These are phyloP conservation scores for Merodon equestris DNA, from an alignment of 2,888 invertebrate species.

Conservation along the genomic window DNA sequence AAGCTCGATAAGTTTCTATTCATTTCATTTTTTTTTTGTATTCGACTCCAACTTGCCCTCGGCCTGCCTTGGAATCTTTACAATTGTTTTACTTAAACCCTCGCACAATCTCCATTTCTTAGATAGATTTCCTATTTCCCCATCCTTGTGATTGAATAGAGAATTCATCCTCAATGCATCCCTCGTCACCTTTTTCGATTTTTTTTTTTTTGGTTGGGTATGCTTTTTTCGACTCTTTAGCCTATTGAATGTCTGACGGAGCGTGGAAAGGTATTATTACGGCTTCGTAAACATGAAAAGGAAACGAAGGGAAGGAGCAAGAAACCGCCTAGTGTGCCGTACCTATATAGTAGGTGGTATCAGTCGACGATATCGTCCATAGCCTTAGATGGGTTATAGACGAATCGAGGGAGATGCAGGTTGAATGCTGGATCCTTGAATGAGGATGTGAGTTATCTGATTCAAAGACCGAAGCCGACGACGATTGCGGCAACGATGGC, in stretches of 20 bases:
- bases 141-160: background rate
- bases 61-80: background rate
- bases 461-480: conserved; percentile 34
- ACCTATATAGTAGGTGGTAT: no score
- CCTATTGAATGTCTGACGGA: conserved; percentile 56
- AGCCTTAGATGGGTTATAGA: background rate
- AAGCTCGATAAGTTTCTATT: conserved; percentile 23
- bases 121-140: conserved; percentile 30
- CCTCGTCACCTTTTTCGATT: conserved; percentile 26
- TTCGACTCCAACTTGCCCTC: background rate
- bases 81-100: conserved; percentile 50
- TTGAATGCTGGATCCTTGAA: conserved; percentile 11
- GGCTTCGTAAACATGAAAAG: conserved; percentile 54
- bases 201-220: background rate
- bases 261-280: conserved; percentile 55
- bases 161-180: background rate
- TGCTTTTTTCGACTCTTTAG: background rate
- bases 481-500: background rate
- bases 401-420: conserved; percentile 18
- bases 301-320: background rate
- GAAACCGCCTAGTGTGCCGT: conserved; percentile 1
- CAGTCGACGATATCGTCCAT: no score
- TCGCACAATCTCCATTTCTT: conserved; percentile 49
- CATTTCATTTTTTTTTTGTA: no score
- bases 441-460: conserved; percentile 25